Base-by-base conservation (phyloP, 2,113 vertebrate genomes). In the Gracilinanus agilis region DNA sequence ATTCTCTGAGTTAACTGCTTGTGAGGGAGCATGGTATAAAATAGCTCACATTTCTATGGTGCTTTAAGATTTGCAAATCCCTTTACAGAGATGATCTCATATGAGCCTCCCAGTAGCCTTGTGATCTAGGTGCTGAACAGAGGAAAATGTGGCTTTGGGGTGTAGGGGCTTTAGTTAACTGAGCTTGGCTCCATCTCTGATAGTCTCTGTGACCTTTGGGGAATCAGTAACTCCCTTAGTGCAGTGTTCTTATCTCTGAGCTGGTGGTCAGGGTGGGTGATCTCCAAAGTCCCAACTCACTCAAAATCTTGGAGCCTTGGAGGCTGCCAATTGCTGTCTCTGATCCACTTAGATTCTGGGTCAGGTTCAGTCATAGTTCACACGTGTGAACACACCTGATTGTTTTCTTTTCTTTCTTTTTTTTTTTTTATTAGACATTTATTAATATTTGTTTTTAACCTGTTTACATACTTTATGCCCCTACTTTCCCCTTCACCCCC, bases 191-290 rank as follows among this genome's bases (percentile, higher is more conserved):
- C 67, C 67, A 2, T n/a, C 34, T 16, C 1, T n/a, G 1, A 75
- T 12, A 1, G 67, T 40, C 67, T 2, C 67, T 1, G 16, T 83
- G 67, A 83, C 67, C 67, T 23, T 83, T 16, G 6, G 16, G 2
- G 67, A 23, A 2, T 40, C n/a, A 40, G 1, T 3, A 3, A 23
- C 19, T 2, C 1, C n/a, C 11, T 16, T 12, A 13, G 13, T 13
- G 58, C 58, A 12, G 9, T 67, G 58, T 34, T 0, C 0, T 40
- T 19, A 40, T 40, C 67, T 67, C 29, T 3, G 34, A n/a, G 67
- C 3, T 34, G 34, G 16, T 34, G 61, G 13, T 1, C 4, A 21
- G 67, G 21, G 67, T 4, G 3, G 34, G 5, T 19, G 13, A 1
- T 34, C 16, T n/a, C 34, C 67, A 83, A 3, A 2, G 16, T 6